A percentile compares a stretch with the other conserved stretches of the same genome.
phyloP scores from a whole-genome alignment of 1,140 invertebrate genomes.

The Bombus haemorrhoidalis region DNA sequence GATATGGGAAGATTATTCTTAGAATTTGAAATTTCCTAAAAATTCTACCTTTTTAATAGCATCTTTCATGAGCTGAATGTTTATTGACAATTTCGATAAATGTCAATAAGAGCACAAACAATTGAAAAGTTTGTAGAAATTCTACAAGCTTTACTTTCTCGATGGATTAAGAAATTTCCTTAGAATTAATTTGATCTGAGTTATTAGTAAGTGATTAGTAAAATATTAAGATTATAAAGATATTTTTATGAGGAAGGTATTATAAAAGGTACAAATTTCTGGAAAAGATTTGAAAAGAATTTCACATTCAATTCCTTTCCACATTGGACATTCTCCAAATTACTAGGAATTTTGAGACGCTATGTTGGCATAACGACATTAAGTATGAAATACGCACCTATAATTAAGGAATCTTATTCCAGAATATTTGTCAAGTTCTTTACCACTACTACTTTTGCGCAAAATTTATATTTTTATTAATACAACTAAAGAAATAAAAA shows the following conservation, averaged over 20 bases:
- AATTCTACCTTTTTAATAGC: no score
- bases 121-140: no score
- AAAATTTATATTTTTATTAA: neutral
- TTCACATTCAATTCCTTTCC: neutral
- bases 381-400: slow-evolving; percentile 26
- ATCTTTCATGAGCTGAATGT: no score
- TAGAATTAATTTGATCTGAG: no score
- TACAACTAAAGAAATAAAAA: neutral
- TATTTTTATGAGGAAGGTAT: no score
- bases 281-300: neutral
- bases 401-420: slow-evolving; percentile 1
- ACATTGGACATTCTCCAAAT: slow-evolving; percentile 38
- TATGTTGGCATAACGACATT: neutral
- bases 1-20: no score
- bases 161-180: no score
- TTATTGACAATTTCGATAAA: neutral
- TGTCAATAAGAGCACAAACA: neutral
- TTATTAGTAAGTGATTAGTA: no score
- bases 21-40: no score
- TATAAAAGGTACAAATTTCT: no score
- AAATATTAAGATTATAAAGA: no score
- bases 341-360: slow-evolving; percentile 22
- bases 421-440: slow-evolving; percentile 37
- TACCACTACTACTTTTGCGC: neutral
- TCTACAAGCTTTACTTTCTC: no score